These are phyloP conservation scores for Leucoraja ocellata DNA, from an alignment of 2,797 vertebrate genomes.

Conservation along the genomic window DNA sequence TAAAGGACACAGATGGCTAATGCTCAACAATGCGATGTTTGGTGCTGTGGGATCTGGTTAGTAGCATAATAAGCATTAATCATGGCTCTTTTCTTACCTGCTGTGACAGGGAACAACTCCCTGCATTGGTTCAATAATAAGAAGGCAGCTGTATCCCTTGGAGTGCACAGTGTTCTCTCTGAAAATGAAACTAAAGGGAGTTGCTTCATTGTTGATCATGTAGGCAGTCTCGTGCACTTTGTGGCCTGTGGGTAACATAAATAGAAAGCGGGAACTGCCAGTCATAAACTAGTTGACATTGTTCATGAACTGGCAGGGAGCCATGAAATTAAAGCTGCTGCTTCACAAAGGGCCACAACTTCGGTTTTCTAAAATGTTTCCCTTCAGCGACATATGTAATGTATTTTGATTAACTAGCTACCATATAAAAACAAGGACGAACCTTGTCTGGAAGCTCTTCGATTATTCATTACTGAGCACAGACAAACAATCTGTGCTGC, in stretches of 20 bases:
- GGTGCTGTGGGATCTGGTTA: not conserved
- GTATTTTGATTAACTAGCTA: not conserved
- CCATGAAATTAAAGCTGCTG: not conserved
- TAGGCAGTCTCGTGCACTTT: slow-evolving; percentile 54
- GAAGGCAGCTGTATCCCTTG: slow-evolving; percentile 57
- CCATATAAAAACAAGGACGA: too few species aligned
- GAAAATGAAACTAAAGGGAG: slow-evolving; percentile 64
- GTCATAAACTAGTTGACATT: not conserved
- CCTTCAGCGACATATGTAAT: not conserved
- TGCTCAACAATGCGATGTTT: not conserved
- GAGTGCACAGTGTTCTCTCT: slow-evolving; percentile 63
- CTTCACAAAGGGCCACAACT: not conserved
- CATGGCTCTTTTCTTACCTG: slow-evolving; percentile 56
- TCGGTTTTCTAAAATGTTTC: not conserved
- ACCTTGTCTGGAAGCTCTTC: too few species aligned
- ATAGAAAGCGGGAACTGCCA: not conserved
- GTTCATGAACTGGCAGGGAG: not conserved
- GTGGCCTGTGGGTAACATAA: slow-evolving; percentile 54
- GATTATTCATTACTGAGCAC: too few species aligned
- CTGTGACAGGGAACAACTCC: slow-evolving; percentile 62
- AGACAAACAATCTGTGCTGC: too few species aligned
- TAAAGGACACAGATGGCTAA: not conserved
- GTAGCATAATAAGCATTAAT: not conserved
- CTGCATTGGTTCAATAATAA: slow-evolving; percentile 64
- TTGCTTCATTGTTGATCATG: slow-evolving; percentile 71